A percentile compares a stretch with the other conserved stretches of the same genome.
Conservation (phyloP, 2,888 invertebrate genomes). For the Baccha elongata region DNA sequence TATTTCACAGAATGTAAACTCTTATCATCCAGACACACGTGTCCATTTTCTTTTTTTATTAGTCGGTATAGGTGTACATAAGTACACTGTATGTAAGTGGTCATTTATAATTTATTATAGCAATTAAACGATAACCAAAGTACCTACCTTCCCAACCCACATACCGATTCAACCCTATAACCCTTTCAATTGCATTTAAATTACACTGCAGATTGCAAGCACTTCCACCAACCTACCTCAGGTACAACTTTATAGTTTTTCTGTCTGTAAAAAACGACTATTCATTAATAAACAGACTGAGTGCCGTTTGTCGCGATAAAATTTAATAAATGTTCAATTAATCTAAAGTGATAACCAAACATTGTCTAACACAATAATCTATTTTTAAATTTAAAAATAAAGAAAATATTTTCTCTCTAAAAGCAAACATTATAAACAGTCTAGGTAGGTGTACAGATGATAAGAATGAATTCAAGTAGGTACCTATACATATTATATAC, state of each 20-base stretch:
- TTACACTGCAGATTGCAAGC: background rate
- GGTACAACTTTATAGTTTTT: background rate
- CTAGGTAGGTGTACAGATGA: too few species aligned
- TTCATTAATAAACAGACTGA: slow-evolving; percentile 25
- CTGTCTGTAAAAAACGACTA: slow-evolving; percentile 17
- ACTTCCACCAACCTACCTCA: background rate
- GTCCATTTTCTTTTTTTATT: background rate
- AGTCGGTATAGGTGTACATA: background rate
- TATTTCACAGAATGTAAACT: too few species aligned
- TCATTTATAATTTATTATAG: slow-evolving; percentile 14
- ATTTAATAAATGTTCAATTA: slow-evolving; percentile 59
- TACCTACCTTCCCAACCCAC: background rate
- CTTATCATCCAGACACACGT: background rate
- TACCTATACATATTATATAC: background rate
- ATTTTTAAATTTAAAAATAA: slow-evolving; percentile 38
- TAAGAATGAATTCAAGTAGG: slow-evolving; percentile 29
- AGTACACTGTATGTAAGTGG: too few species aligned
- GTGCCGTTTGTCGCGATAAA: slow-evolving; percentile 28
- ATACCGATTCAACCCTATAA: slow-evolving; percentile 4
- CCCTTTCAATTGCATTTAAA: slow-evolving; percentile 1
- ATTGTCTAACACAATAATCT: slow-evolving; percentile 49
- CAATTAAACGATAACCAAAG: slow-evolving; percentile 15
- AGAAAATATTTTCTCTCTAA: slow-evolving; percentile 31
- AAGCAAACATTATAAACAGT: slow-evolving; percentile 26
- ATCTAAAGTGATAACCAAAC: slow-evolving; percentile 54